A percentile compares a stretch with the other conserved stretches of the same genome.
Conservation (phyloP, 2,797 vertebrate genomes). For the Labroides dimidiatus region DNA sequence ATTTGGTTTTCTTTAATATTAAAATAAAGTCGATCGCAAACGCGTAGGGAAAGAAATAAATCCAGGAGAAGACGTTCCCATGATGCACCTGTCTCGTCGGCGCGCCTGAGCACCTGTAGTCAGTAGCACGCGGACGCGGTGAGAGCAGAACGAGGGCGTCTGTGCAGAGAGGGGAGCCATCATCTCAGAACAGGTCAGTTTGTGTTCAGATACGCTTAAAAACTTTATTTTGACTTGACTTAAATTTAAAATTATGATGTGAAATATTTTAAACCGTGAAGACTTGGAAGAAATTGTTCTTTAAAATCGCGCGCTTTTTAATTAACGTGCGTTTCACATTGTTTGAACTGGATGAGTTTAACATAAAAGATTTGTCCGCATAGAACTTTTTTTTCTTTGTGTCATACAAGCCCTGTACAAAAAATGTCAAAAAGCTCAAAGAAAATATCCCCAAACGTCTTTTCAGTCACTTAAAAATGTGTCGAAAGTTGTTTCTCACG, state of each 20-base stretch:
- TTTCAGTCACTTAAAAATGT: neutral
- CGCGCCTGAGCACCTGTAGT: neutral
- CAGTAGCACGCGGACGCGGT: neutral
- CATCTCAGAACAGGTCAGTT: conserved; percentile 15
- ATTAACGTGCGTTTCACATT: no score
- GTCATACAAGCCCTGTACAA: no score
- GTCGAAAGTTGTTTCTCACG: neutral
- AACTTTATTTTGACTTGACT: neutral
- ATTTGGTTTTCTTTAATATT: no score
- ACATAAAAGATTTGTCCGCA: neutral
- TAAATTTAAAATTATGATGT: neutral
- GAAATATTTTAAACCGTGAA: no score
- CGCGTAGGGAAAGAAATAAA: neutral
- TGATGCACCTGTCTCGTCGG: conserved; percentile 27
- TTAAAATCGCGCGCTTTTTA: no score
- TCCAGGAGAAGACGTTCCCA: conserved; percentile 10
- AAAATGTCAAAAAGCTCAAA: no score
- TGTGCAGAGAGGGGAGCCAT: neutral
- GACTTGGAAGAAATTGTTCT: no score
- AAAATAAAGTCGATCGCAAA: no score
- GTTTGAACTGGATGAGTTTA: no score
- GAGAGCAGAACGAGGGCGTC: neutral
- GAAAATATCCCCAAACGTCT: no score
- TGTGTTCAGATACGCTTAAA: accelerated
- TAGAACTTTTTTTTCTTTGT: no score